Evolutionary conservation across 2,113 vertebrate genomes (phyloP).

Genomic region (Hippocampus barbouri): DNA sequence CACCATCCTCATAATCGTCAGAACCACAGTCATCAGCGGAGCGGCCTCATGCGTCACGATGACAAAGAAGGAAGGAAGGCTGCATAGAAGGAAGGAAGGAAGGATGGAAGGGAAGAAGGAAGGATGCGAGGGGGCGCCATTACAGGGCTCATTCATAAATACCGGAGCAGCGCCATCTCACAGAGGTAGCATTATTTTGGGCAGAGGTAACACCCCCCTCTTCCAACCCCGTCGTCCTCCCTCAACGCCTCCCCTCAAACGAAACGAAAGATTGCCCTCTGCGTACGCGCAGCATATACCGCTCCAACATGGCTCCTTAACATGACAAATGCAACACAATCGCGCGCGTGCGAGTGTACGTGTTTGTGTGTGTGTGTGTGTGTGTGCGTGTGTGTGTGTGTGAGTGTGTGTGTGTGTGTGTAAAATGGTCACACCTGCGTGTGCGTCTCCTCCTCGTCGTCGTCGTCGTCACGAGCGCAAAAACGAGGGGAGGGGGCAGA

Average conservation of each 20-base stretch:
- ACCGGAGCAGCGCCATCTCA: conserved; percentile 68
- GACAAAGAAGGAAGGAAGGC: conserved; percentile 36
- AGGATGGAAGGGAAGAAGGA: conserved; percentile 26
- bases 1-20: background rate
- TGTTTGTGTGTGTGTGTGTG: background rate
- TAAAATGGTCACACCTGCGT: background rate
- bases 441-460: background rate
- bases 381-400: background rate
- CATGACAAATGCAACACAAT: background rate
- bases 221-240: background rate
- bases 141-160: conserved; percentile 76
- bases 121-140: conserved; percentile 65
- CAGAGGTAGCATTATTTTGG: conserved; percentile 58
- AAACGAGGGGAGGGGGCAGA: background rate
- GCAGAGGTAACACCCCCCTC: conserved; percentile 25
- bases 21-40: background rate
- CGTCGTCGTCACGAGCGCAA: background rate
- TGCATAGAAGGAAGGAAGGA: conserved; percentile 45
- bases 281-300: conserved; percentile 26
- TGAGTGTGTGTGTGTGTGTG: background rate
- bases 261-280: conserved; percentile 41
- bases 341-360: background rate
- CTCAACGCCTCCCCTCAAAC: background rate
- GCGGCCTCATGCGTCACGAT: conserved; percentile 56
- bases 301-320: conserved; percentile 2